A percentile compares a stretch with the other conserved stretches of the same genome.
Conservation (phyloP, 2,797 vertebrate genomes). For the Rallus crepitans region DNA sequence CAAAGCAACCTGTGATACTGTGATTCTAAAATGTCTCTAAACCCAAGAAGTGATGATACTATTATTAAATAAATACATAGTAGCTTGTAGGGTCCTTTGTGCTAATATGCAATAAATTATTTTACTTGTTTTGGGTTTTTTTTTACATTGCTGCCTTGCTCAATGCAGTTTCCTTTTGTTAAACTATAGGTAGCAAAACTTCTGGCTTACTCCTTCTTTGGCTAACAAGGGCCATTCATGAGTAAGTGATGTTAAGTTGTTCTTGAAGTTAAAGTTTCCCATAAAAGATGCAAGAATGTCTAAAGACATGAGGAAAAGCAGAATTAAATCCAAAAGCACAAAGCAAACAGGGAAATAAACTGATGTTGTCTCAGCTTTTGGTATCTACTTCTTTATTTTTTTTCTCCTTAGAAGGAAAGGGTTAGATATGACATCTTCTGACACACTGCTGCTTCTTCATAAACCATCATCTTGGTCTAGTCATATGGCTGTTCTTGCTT, state of each 20-base stretch:
- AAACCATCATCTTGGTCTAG: neutral
- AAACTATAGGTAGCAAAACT: neutral
- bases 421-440: neutral
- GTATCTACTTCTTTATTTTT: neutral
- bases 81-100: neutral
- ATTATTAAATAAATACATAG: neutral
- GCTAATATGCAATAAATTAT: neutral
- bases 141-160: neutral
- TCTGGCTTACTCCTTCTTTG: neutral
- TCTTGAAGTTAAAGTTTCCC: neutral
- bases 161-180: neutral
- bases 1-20: too few relatives aligned
- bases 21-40: neutral
- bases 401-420: neutral
- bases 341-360: neutral
- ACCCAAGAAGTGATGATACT: neutral
- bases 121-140: neutral
- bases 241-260: neutral
- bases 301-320: neutral
- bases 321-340: neutral
- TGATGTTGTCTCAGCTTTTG: neutral
- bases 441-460: neutral
- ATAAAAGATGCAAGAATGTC: neutral
- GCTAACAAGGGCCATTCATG: neutral
- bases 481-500: neutral